phyloP scores from a whole-genome alignment of 2,888 invertebrate species.

The Cyaniris semiargus region DNA sequence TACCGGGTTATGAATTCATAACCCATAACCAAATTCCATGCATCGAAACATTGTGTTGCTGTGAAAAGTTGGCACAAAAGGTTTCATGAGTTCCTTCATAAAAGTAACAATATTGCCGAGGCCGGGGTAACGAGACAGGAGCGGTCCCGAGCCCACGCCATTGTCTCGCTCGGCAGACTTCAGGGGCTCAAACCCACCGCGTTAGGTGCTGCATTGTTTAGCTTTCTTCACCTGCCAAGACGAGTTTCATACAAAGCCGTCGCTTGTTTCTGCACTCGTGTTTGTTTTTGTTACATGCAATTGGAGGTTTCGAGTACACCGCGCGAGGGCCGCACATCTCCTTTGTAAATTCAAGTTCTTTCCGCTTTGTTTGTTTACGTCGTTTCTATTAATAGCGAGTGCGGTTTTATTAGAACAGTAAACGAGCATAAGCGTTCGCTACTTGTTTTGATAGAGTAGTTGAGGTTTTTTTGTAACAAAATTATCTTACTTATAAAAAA shows the following conservation, averaged over 20 bases:
- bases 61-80: constrained; percentile 58
- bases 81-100: constrained; percentile 69
- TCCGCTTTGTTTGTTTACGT: constrained; percentile 34
- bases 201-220: constrained; percentile 73
- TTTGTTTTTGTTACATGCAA: constrained; percentile 78
- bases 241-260: constrained; percentile 71
- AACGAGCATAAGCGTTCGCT: constrained; percentile 22
- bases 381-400: constrained; percentile 28
- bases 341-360: constrained; percentile 65
- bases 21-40: constrained; percentile 5
- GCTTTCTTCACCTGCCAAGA: constrained; percentile 76
- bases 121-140: constrained; percentile 74
- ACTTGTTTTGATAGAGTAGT: constrained; percentile 22
- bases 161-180: constrained; percentile 74
- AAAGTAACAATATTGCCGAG: constrained; percentile 77
- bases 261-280: constrained; percentile 70
- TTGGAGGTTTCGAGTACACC: constrained; percentile 71
- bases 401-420: neutral
- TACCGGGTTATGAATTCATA: neutral
- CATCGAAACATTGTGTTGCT: constrained; percentile 34
- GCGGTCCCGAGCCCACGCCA: constrained; percentile 70
- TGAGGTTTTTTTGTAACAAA: neutral
- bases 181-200: constrained; percentile 66
- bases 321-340: constrained; percentile 61
- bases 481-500: too few species aligned